A percentile compares a stretch with the other conserved stretches of the same genome.
These are phyloP conservation scores for Zoanthus sociatus DNA, from an alignment of 92 coral and sea anemone species.

Conservation along the genomic window DNA sequence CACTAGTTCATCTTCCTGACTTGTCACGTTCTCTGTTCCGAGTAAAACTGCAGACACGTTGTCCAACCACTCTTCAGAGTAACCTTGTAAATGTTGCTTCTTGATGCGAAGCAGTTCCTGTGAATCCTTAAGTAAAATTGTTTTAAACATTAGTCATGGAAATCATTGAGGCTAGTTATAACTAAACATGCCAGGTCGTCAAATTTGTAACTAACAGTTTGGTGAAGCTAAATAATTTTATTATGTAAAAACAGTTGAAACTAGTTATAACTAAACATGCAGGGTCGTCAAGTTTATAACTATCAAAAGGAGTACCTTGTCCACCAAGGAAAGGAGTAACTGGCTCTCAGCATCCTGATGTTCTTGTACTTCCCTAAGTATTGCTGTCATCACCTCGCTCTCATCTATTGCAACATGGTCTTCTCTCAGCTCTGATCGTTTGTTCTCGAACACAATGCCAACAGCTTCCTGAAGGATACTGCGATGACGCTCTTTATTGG, in stretches of 20 bases:
- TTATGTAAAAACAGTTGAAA: too few relatives aligned
- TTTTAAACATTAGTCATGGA: too few relatives aligned
- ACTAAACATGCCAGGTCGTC: too few relatives aligned
- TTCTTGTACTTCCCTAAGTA: constrained; percentile 87
- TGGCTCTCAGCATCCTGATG: constrained; percentile 88
- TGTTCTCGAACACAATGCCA: constrained; percentile 86
- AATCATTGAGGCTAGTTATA: too few relatives aligned
- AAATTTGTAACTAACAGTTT: too few relatives aligned
- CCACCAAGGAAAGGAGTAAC: constrained; percentile 67
- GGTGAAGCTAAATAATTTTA: too few relatives aligned
- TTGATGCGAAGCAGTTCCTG: constrained; percentile 91
- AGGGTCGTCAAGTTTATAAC: too few relatives aligned
- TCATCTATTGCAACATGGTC: constrained; percentile 73
- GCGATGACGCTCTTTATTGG: constrained; percentile 77
- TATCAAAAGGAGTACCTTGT: constrained; percentile 62
- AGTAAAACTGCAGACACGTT: constrained; percentile 93
- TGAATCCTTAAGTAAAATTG: constrained; percentile 71
- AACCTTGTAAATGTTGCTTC: constrained; percentile 77
- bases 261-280: too few relatives aligned
- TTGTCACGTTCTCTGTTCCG: constrained; percentile 87
- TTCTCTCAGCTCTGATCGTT: constrained; percentile 75
- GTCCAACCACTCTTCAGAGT: constrained; percentile 85
- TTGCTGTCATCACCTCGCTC: constrained; percentile 69
- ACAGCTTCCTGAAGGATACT: constrained; percentile 90
- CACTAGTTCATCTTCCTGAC: constrained; percentile 94